Percentiles rank a stretch among this genome's conserved stretches.
Evolutionary conservation across 2,888 invertebrate genomes (phyloP).

Genomic region (Temnothorax rugatulus): DNA sequence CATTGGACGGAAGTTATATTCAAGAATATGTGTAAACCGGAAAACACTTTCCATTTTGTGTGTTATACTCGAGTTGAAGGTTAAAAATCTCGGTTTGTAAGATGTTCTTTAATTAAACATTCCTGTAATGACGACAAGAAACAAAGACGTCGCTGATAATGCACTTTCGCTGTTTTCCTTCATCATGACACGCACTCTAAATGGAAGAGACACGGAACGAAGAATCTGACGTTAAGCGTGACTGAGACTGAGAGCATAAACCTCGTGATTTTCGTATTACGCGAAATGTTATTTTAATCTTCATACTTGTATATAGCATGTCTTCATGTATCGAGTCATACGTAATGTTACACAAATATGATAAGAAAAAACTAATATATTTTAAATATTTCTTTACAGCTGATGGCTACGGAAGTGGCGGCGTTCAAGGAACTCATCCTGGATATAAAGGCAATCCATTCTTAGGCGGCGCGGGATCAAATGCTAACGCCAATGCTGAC

Average conservation of each 20-base stretch:
- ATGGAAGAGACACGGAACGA: neutral
- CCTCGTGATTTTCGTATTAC: neutral
- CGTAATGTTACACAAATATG: neutral
- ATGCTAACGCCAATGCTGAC: constrained; percentile 60
- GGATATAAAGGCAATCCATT: constrained; percentile 57
- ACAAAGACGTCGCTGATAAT: neutral
- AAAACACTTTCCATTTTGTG: constrained; percentile 3
- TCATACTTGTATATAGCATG: neutral
- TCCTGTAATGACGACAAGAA: neutral
- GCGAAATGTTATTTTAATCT: constrained; percentile 3
- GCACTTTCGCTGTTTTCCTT: neutral
- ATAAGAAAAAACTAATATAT: neutral
- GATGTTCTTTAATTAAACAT: neutral
- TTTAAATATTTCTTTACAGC: constrained; percentile 35
- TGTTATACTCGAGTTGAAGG: neutral
- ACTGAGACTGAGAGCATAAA: constrained; percentile 51
- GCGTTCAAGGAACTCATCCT: neutral
- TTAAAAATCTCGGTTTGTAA: neutral
- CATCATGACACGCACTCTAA: neutral
- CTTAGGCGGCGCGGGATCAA: constrained; percentile 32
- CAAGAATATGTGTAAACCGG: neutral
- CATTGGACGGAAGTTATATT: neutral
- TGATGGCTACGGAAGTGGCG: constrained; percentile 38
- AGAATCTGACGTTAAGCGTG: constrained; percentile 22
- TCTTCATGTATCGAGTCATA: neutral